These are phyloP conservation scores for Leptocoma aspasia DNA, from an alignment of 2,113 vertebrate genomes.

Conservation along the genomic window DNA sequence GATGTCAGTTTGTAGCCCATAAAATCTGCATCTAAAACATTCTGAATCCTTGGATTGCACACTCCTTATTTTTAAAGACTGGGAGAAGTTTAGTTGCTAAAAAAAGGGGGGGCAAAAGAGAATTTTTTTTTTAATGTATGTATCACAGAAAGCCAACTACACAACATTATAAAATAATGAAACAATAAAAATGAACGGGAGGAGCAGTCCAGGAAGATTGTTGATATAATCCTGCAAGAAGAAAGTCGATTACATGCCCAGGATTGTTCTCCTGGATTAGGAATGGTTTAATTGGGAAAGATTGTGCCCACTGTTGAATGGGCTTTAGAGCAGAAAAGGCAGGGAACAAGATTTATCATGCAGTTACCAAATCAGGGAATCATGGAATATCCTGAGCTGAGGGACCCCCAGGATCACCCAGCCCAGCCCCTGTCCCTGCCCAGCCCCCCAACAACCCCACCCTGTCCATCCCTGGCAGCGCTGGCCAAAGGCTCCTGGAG, in stretches of 20 bases:
- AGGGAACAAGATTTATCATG: not conserved
- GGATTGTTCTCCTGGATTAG: not conserved
- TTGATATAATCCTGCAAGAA: not conserved
- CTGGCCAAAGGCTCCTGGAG: not conserved
- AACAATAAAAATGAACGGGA: not conserved
- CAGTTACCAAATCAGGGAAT: not conserved
- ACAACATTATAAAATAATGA: not conserved
- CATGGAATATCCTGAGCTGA: not conserved
- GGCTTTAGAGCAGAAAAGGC: not conserved
- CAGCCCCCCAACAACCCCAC: not conserved
- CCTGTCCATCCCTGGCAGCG: not conserved
- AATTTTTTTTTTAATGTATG: not conserved
- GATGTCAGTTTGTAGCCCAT: too few relatives aligned
- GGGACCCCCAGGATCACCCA: not conserved
- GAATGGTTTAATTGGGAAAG: not conserved
- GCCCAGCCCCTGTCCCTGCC: not conserved
- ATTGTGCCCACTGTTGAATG: too few relatives aligned
- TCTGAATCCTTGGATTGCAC: not conserved
- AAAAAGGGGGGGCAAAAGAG: rapidly evolving
- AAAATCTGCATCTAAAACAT: rapidly evolving
- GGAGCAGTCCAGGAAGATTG: not conserved
- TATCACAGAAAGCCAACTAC: not conserved
- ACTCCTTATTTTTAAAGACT: not conserved
- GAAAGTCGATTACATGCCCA: not conserved
- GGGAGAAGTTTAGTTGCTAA: not conserved